phyloP scores from a whole-genome alignment of 2,888 invertebrate species.

The Dolomedes plantarius region DNA sequence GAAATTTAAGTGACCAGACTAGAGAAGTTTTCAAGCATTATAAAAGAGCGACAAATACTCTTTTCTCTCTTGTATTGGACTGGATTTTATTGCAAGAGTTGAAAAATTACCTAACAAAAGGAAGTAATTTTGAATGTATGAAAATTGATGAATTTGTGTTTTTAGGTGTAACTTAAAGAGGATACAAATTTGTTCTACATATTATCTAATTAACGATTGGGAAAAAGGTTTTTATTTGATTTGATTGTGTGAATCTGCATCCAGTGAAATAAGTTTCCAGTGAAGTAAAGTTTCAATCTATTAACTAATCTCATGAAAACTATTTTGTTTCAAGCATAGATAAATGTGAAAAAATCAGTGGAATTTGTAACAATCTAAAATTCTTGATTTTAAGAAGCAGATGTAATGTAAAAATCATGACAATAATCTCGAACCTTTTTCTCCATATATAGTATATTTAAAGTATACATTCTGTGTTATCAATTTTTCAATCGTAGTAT shows the following conservation, averaged over 20 bases:
- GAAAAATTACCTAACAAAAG: slow-evolving; percentile 55
- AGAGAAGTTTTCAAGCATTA: slow-evolving; percentile 23
- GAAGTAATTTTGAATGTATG: slow-evolving; percentile 55
- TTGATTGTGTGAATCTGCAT: too few relatives aligned
- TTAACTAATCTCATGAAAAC: too few relatives aligned
- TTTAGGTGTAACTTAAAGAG: slow-evolving; percentile 59
- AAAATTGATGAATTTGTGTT: slow-evolving; percentile 69
- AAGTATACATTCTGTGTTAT: slow-evolving; percentile 62
- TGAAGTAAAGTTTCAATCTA: too few relatives aligned
- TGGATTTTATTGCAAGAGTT: slow-evolving; percentile 69
- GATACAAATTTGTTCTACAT: slow-evolving; percentile 63
- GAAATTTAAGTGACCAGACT: slow-evolving; percentile 61
- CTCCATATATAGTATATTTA: slow-evolving; percentile 49
- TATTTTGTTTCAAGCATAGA: too few relatives aligned
- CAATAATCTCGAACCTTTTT: slow-evolving; percentile 49
- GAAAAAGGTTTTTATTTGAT: slow-evolving; percentile 46
- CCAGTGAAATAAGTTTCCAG: too few relatives aligned
- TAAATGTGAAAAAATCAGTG: too few relatives aligned
- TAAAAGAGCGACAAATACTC: slow-evolving; percentile 35
- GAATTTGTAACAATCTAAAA: background rate
- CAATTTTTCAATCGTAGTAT: slow-evolving; percentile 68
- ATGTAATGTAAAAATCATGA: background rate
- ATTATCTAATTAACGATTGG: slow-evolving; percentile 42
- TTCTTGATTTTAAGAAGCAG: background rate
- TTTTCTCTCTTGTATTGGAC: slow-evolving; percentile 71